These are phyloP conservation scores for Scaptomyza hsui DNA, from an alignment of 1,140 invertebrate genomes.

Conservation along the genomic window DNA sequence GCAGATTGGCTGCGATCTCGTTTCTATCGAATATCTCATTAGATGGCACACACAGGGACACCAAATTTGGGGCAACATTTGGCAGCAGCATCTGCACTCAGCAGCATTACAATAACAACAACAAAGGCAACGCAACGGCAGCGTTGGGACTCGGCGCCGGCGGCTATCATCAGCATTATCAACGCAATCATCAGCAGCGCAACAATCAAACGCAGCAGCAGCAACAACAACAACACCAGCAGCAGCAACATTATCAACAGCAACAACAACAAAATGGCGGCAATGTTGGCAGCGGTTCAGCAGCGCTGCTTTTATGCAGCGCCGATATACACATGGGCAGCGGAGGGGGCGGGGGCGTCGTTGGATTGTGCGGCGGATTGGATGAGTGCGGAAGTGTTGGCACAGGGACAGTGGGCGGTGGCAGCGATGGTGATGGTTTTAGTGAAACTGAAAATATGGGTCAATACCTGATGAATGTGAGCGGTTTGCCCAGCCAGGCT, in stretches of 20 bases:
- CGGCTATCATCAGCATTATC: constrained; percentile 78
- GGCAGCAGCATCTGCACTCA: constrained; percentile 73
- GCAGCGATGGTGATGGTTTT: constrained; percentile 84
- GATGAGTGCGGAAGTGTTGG: constrained; percentile 57
- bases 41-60: constrained; percentile 95
- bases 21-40: constrained; percentile 97
- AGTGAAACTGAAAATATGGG: constrained; percentile 85
- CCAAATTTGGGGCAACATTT: constrained; percentile 87
- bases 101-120: constrained; percentile 43
- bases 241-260: constrained; percentile 37
- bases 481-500: constrained; percentile 70
- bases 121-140: constrained; percentile 56
- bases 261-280: constrained; percentile 54
- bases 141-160: constrained; percentile 74
- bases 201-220: constrained; percentile 54
- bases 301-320: constrained; percentile 60
- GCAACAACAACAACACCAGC: constrained; percentile 53
- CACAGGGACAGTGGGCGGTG: constrained; percentile 36
- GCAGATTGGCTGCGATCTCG: constrained; percentile 93
- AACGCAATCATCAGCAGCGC: constrained; percentile 74
- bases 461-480: constrained; percentile 82
- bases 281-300: constrained; percentile 32
- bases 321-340: constrained; percentile 69
- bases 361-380: constrained; percentile 43
- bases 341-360: constrained; percentile 34